Percentiles rank a stretch among this genome's conserved stretches.
These are phyloP conservation scores for Campoletis sonorensis DNA, from an alignment of 1,140 invertebrate species.

Conservation along the genomic window DNA sequence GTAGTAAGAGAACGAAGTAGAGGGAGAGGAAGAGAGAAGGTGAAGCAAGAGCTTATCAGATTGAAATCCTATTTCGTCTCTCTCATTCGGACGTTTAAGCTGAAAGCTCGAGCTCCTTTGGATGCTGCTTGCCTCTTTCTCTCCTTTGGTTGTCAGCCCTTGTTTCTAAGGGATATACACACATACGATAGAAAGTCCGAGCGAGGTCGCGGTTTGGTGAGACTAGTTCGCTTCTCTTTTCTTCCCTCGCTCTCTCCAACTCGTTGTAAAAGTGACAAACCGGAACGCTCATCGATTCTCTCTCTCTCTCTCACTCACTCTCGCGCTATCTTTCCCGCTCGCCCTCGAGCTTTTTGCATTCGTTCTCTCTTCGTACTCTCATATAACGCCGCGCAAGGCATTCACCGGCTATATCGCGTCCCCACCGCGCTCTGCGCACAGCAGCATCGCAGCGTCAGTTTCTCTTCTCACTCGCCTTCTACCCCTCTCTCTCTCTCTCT, in stretches of 20 bases:
- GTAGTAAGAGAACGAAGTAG: not conserved
- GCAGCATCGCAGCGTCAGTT: constrained; percentile 22
- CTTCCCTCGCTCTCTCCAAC: constrained; percentile 35
- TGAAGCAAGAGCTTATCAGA: constrained; percentile 3
- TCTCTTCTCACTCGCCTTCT: constrained; percentile 33
- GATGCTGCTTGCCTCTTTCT: constrained; percentile 12
- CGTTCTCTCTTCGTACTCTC: constrained; percentile 31
- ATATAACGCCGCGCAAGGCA: not conserved
- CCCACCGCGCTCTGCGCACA: constrained; percentile 18
- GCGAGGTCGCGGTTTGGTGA: not conserved
- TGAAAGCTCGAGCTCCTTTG: constrained; percentile 34
- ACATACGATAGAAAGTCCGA: not conserved
- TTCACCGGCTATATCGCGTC: constrained; percentile 14
- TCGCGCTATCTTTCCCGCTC: constrained; percentile 49
- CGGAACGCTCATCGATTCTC: constrained; percentile 60
- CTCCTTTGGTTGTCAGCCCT: constrained; percentile 14
- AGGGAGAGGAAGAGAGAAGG: not conserved
- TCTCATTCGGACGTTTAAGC: constrained; percentile 26
- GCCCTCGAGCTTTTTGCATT: constrained; percentile 54
- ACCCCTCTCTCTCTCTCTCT: constrained; percentile 4
- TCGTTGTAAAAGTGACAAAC: constrained; percentile 32
- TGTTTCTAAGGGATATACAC: not conserved
- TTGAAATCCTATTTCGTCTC: not conserved
- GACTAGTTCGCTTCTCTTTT: constrained; percentile 34
- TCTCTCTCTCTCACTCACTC: constrained; percentile 58